Evolutionary conservation across 2,797 vertebrate species (phyloP).

Genomic region (Leuciscus waleckii): DNA sequence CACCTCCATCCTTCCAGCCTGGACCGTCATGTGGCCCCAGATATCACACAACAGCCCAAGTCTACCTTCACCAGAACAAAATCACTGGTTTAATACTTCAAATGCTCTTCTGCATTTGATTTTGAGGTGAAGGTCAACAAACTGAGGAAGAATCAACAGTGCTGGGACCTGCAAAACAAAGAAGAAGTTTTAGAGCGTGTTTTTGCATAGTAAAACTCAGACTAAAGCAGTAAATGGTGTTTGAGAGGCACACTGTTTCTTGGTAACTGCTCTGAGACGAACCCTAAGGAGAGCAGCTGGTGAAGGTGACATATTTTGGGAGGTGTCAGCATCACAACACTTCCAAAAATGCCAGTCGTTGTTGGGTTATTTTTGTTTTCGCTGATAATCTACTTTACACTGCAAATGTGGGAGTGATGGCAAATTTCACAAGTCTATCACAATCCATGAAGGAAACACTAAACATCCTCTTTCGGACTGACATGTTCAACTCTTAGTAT

Average conservation of each 20-base stretch:
- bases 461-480: neutral
- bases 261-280: conserved; percentile 56
- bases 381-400: conserved; percentile 30
- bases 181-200: conserved; percentile 38
- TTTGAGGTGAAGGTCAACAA: conserved; percentile 22
- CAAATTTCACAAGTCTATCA: conserved; percentile 7
- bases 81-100: neutral
- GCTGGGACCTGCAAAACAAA: conserved; percentile 43
- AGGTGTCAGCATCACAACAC: conserved; percentile 49
- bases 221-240: conserved; percentile 47
- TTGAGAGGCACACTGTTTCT: conserved; percentile 59
- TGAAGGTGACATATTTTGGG: conserved; percentile 48
- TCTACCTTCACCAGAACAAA: conserved; percentile 31
- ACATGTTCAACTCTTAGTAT: neutral
- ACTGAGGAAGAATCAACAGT: conserved; percentile 12
- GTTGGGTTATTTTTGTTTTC: conserved; percentile 30
- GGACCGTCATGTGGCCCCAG: conserved; percentile 67
- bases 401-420: conserved; percentile 43
- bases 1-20: conserved; percentile 86
- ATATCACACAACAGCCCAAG: conserved; percentile 35
- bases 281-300: conserved; percentile 39
- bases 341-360: conserved; percentile 50
- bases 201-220: conserved; percentile 37
- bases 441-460: neutral
- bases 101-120: conserved; percentile 1